Base-by-base conservation (phyloP, 2,888 invertebrate genomes). In the Rhodophaea formosa region DNA sequence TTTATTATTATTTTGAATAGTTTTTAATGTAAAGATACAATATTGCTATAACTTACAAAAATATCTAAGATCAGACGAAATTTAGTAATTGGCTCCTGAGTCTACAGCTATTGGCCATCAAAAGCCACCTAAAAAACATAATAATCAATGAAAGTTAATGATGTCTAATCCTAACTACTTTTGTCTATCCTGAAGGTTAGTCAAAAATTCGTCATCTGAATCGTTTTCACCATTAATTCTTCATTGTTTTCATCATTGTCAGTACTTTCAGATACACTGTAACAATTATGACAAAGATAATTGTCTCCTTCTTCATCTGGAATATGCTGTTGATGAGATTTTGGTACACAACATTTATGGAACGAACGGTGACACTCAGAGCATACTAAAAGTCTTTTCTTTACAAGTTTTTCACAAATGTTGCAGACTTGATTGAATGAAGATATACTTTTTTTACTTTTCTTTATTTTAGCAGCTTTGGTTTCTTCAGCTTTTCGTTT, bases 221-320 rank as follows among this genome's bases (percentile, higher is more conserved):
- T 43, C 42, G 39, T 7, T 39, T 23, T 7, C n/a, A 52, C 39
- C 51, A 51, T 23, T 12, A 23, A 30, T 30, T 30, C 12, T 23
- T 47, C 47, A 47, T 30, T 12, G 30, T 51, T 35, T 51, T 52
- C 39, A 52, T 52, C 52, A 29, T 39, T 8, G n/a, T 52, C 52
- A 52, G n/a, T 32, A 52, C 14, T 43, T 43, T 43, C 43, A 43
- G 43, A 2, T 43, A n/a, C n/a, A n/a, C 3, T 39, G 42, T 53
- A 53, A 44, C 53, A 53, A 44, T 44, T 53, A 30, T 53, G 42
- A 10, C 53, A 53, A 23, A 53, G 53, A 53, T 29, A 53, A 39
- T 44, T n/a, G 12, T 53, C 53, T 43, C 44, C 53, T 43, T 53
- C 44, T 16, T 44, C 53, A 30, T 53, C 44, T 5, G 53, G 53